phyloP scores from a whole-genome alignment of 2,113 vertebrate genomes.

The Vidua chalybeata region DNA sequence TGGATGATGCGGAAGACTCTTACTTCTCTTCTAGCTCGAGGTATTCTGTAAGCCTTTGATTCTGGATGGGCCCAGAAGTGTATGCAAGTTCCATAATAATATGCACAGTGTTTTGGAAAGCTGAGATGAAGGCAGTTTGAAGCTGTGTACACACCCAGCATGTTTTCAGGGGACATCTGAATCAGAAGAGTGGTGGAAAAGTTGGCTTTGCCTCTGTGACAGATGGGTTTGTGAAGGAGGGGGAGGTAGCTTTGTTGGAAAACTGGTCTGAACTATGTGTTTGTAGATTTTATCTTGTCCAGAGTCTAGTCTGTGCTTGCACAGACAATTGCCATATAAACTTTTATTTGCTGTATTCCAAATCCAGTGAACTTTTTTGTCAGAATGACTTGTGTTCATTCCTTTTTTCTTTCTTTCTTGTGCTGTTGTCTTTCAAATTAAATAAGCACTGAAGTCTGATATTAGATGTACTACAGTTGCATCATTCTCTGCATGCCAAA shows the following conservation, averaged over 20 bases:
- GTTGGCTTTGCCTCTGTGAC: neutral
- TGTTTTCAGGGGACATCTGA: neutral
- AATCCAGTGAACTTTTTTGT: neutral
- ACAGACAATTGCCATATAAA: neutral
- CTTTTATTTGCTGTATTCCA: neutral
- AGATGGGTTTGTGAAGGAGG: neutral
- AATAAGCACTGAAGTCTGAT: neutral
- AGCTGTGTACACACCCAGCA: neutral
- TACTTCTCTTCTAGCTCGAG: conserved; percentile 78
- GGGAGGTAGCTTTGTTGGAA: neutral
- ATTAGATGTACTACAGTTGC: neutral
- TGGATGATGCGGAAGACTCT: conserved; percentile 75
- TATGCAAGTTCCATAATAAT: neutral
- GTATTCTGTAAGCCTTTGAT: conserved; percentile 7
- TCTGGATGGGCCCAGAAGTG: neutral
- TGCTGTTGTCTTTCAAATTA: neutral
- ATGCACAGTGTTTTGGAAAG: neutral
- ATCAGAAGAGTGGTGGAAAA: neutral
- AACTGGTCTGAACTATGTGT: neutral
- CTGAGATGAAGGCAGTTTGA: neutral
- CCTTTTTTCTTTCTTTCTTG: neutral
- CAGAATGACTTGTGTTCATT: neutral
- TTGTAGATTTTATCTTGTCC: neutral
- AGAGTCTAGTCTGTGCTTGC: neutral
- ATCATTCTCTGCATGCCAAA: neutral